Conservation (phyloP, 2,888 invertebrate genomes). For the Synanthedon formicaeformis region DNA sequence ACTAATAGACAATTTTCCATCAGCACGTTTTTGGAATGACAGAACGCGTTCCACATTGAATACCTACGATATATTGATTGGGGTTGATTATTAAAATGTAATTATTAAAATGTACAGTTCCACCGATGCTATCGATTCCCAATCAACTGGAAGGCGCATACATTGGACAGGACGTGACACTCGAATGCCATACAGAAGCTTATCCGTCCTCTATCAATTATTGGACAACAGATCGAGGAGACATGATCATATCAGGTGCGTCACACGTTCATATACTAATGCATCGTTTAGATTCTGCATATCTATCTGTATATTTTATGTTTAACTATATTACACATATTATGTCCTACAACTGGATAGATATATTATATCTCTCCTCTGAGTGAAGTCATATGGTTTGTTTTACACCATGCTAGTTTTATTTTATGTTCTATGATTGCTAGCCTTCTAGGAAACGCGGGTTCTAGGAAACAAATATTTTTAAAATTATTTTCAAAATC, state of each 20-base stretch:
- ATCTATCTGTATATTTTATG: background rate
- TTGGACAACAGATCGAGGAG: constrained; percentile 91
- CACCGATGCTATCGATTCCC: constrained; percentile 93
- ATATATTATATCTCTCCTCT: background rate
- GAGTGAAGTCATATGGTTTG: too few relatives aligned
- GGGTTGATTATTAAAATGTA: background rate
- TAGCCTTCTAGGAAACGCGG: too few relatives aligned
- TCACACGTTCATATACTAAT: background rate
- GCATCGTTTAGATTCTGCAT: background rate
- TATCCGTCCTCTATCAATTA: constrained; percentile 94
- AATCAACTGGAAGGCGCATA: constrained; percentile 93
- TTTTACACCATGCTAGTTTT: too few relatives aligned
- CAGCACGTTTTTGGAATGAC: too few relatives aligned
- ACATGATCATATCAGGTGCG: constrained; percentile 93
- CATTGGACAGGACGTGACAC: constrained; percentile 86
- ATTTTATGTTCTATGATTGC: too few relatives aligned
- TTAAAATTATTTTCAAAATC: too few relatives aligned
- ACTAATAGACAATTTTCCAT: too few relatives aligned
- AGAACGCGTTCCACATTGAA: too few relatives aligned
- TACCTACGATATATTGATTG: background rate
- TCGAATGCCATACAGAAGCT: constrained; percentile 93
- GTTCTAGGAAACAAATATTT: too few relatives aligned
- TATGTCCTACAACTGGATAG: too few relatives aligned
- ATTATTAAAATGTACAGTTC: constrained; percentile 72
- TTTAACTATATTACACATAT: too few relatives aligned